Conservation (phyloP, 2,888 invertebrate species). For the Lycocerus yunnanus region DNA sequence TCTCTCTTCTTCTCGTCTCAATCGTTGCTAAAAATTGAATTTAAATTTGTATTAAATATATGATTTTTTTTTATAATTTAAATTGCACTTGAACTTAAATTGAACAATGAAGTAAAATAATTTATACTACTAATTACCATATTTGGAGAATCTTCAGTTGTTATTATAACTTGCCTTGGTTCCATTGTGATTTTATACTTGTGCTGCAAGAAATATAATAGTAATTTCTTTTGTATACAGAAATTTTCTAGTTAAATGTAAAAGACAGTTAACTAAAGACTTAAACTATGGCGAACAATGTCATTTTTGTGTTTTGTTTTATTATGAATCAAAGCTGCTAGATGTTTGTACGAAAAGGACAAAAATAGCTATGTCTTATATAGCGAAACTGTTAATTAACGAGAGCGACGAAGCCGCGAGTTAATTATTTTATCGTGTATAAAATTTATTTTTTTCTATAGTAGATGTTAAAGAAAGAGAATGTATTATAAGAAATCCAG, state of each 20-base stretch:
- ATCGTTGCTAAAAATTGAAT: neutral
- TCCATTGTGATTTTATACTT: neutral
- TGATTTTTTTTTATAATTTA: too few relatives aligned
- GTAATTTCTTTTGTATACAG: neutral
- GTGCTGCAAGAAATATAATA: neutral
- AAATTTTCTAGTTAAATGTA: neutral
- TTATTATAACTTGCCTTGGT: neutral
- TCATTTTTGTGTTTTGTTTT: neutral
- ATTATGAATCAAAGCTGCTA: neutral
- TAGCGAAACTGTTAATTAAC: too few relatives aligned
- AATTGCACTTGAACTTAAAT: too few relatives aligned
- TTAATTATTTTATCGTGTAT: too few relatives aligned
- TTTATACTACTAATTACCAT: neutral
- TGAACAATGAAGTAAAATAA: too few relatives aligned
- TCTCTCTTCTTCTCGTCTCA: neutral
- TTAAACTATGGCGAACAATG: neutral
- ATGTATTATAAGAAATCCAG: too few relatives aligned
- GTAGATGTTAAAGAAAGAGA: too few relatives aligned
- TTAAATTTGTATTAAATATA: neutral
- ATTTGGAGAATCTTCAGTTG: neutral
- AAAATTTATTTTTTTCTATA: too few relatives aligned
- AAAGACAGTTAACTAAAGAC: neutral
- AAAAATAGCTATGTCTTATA: too few relatives aligned
- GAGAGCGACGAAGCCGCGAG: too few relatives aligned
- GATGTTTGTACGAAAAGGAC: neutral